phyloP scores from a whole-genome alignment of 2,113 vertebrate species.

The Pica pica region DNA sequence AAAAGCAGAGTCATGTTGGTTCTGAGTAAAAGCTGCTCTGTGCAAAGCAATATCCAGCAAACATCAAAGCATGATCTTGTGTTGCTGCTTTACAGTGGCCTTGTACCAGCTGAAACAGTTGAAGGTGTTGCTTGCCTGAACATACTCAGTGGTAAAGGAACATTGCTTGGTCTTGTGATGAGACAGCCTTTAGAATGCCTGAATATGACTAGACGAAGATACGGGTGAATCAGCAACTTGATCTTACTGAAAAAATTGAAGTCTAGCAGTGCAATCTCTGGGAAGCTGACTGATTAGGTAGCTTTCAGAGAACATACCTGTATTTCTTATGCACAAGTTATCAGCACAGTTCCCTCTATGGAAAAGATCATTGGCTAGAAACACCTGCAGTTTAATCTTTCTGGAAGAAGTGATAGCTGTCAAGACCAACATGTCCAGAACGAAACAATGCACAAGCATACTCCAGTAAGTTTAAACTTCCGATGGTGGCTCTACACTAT shows the following conservation, averaged over 20 bases:
- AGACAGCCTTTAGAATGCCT: background rate
- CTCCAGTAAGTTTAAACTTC: background rate
- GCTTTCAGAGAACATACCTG: background rate
- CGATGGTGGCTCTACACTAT: background rate
- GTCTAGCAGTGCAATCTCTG: background rate
- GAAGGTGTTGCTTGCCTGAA: background rate
- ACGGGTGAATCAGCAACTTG: background rate
- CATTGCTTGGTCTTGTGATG: background rate
- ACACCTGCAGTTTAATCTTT: background rate
- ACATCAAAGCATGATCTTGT: background rate
- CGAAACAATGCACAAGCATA: background rate
- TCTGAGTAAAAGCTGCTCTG: background rate
- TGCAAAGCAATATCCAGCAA: background rate
- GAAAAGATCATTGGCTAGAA: background rate
- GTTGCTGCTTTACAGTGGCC: background rate
- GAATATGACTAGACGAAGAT: background rate
- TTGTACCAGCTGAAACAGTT: background rate
- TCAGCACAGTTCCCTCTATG: background rate
- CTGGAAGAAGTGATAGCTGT: background rate
- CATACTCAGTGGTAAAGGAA: background rate
- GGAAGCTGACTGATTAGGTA: background rate
- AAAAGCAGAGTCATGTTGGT: background rate
- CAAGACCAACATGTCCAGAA: background rate
- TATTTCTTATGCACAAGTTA: background rate
- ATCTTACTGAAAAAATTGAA: background rate